Base-by-base conservation (phyloP, 2,113 vertebrate genomes). In the Caranx melampygus region DNA sequence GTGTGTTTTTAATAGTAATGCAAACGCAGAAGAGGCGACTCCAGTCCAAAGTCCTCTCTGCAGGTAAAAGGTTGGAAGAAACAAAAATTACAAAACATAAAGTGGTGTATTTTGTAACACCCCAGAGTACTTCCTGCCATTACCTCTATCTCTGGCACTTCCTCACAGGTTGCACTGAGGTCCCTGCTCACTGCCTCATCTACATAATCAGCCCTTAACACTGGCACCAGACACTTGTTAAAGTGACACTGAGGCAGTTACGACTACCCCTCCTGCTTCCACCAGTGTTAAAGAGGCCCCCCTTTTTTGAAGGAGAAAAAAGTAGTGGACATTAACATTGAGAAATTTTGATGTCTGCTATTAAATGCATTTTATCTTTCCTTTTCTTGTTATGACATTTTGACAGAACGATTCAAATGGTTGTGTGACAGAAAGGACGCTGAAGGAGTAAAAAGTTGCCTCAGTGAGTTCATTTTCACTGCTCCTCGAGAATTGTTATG, bases 181-280 rank as follows among this genome's bases (percentile, higher is more conserved):
- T 75, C 72, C 58, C 72, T 15, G 42, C 55, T 73, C 26, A 3
- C 82, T 72, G 47, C 47, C 81, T 77, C 61, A 78, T 82, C 66
- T 82, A 55, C 77, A 83, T 77, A 83, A 83, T 75, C 73, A 65
- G 47, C 60, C 47, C 58, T 54, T n/a, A 60, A 77, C 74, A 37
- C 21, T 31, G 37, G 35, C 57, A 83, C 52, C 60, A 67, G 13
- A 63, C 68, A 72, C 72, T 67, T 42, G 71, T 82, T 75, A 67
- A 65, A 66, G 44, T 34, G 67, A 72, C 72, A 72, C 63, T 26
- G 37, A 42, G 20, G 77, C 55, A 31, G 78, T 47, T 37, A 52
- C 12, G 5, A 58, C 71, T 57, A 70, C 64, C 35, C 42, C 45
- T 16, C 16, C 47, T 40, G 63, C 55, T 14, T 63, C 20, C 20